Evolutionary conservation across 1,140 invertebrate genomes (phyloP).

Genomic region (Drosophila erecta): DNA sequence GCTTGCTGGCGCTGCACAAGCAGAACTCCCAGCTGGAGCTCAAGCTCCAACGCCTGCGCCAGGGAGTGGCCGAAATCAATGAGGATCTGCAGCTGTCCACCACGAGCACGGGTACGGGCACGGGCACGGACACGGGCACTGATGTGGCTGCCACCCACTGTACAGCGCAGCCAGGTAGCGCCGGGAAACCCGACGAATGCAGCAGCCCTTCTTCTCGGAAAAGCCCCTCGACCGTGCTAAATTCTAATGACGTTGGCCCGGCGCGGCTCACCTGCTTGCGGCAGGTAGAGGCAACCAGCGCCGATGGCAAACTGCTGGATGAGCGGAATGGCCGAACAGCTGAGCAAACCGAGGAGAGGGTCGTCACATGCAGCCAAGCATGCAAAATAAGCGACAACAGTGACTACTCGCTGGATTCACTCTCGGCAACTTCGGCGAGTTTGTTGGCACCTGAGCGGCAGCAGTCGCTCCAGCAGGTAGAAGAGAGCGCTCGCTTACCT

Average conservation of each 20-base stretch:
- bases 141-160: constrained; percentile 63
- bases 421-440: constrained; percentile 53
- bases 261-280: constrained; percentile 37
- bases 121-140: constrained; percentile 28
- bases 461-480: constrained; percentile 27
- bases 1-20: constrained; percentile 72
- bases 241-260: constrained; percentile 66
- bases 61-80: constrained; percentile 81
- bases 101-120: neutral
- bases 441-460: constrained; percentile 58
- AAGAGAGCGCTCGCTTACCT: constrained; percentile 54
- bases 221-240: constrained; percentile 53
- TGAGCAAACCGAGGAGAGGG: constrained; percentile 29
- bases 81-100: constrained; percentile 69
- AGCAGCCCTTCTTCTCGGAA: constrained; percentile 50
- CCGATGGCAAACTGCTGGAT: constrained; percentile 6
- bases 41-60: constrained; percentile 74
- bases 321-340: constrained; percentile 13
- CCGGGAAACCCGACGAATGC: constrained; percentile 62
- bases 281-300: constrained; percentile 56
- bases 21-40: constrained; percentile 79
- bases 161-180: neutral
- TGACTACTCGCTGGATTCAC: constrained; percentile 60
- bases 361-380: constrained; percentile 69
- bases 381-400: constrained; percentile 78